Percentiles rank a stretch among this genome's conserved stretches.
Evolutionary conservation across 2,797 vertebrate genomes (phyloP).

Genomic region (Hapalemur alaotrensis): DNA sequence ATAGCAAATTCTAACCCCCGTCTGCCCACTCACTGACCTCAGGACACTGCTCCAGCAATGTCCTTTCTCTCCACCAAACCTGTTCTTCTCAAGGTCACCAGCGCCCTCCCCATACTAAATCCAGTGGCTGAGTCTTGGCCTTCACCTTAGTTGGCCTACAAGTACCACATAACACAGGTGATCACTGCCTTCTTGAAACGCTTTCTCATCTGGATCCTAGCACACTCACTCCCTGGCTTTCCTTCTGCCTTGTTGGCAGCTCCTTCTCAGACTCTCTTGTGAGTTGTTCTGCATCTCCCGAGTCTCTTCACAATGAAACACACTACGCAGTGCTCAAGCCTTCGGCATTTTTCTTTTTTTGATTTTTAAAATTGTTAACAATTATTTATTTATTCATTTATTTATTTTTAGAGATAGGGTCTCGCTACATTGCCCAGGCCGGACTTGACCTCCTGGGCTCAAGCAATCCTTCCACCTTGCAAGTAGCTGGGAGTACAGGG

Average conservation of each 20-base stretch:
- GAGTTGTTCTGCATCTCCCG: not conserved
- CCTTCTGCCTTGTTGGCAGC: not conserved
- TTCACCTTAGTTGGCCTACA: not conserved
- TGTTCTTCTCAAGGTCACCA: not conserved
- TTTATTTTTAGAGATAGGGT: too few species aligned
- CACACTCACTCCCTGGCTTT: not conserved
- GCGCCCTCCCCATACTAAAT: not conserved
- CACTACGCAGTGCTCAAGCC: not conserved
- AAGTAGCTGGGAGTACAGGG: not conserved
- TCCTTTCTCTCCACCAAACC: not conserved
- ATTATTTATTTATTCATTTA: too few species aligned
- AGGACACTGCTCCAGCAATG: not conserved
- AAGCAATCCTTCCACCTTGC: too few species aligned
- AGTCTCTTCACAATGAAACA: not conserved
- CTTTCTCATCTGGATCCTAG: not conserved
- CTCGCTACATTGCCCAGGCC: too few species aligned
- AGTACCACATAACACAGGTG: not conserved
- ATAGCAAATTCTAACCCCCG: not conserved
- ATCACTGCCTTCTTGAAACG: not conserved
- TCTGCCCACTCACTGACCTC: not conserved
- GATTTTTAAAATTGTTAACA: not conserved
- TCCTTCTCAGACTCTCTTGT: not conserved
- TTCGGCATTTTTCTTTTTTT: too few species aligned
- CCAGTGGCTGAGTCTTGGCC: not conserved
- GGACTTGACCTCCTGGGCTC: too few species aligned